Evolutionary conservation across 2,888 invertebrate genomes (phyloP).

Genomic region (Pseudanteris insignis): DNA sequence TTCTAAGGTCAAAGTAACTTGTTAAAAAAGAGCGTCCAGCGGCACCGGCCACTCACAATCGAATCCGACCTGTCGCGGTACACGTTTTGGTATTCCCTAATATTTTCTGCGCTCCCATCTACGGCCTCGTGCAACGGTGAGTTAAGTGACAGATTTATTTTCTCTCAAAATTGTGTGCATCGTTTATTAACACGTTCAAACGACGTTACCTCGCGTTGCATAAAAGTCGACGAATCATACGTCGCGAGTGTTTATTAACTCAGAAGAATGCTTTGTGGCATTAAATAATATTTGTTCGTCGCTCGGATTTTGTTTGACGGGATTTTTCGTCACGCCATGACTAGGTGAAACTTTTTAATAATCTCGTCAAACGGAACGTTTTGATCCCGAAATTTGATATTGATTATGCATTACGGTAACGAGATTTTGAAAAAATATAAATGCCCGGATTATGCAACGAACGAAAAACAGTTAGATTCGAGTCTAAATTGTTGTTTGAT

Average conservation of each 20-base stretch:
- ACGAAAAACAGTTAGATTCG: slow-evolving; percentile 22
- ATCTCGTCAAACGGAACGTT: too few relatives aligned
- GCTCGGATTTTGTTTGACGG: too few relatives aligned
- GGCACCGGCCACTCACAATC: slow-evolving; percentile 53
- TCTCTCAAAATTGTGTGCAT: too few relatives aligned
- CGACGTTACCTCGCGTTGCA: too few relatives aligned
- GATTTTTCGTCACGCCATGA: too few relatives aligned
- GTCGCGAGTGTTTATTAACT: too few relatives aligned
- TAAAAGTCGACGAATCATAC: too few relatives aligned
- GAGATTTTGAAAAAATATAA: slow-evolving; percentile 19
- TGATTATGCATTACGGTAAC: slow-evolving; percentile 15
- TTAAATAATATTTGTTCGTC: too few relatives aligned
- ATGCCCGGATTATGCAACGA: slow-evolving; percentile 14
- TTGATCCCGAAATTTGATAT: background rate
- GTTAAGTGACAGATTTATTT: too few relatives aligned
- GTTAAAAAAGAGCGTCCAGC: slow-evolving; percentile 61
- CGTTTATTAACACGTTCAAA: too few relatives aligned
- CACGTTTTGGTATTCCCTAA: slow-evolving; percentile 41
- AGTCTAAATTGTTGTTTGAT: slow-evolving; percentile 21
- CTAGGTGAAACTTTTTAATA: too few relatives aligned
- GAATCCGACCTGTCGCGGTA: slow-evolving; percentile 53
- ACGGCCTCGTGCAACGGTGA: slow-evolving; percentile 51
- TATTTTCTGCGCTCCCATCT: slow-evolving; percentile 31
- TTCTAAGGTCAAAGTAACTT: slow-evolving; percentile 60
- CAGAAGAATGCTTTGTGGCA: too few relatives aligned